A percentile compares a stretch with the other conserved stretches of the same genome.
phyloP scores from a whole-genome alignment of 2,888 invertebrate species.

The Anoplius nigerrimus region DNA sequence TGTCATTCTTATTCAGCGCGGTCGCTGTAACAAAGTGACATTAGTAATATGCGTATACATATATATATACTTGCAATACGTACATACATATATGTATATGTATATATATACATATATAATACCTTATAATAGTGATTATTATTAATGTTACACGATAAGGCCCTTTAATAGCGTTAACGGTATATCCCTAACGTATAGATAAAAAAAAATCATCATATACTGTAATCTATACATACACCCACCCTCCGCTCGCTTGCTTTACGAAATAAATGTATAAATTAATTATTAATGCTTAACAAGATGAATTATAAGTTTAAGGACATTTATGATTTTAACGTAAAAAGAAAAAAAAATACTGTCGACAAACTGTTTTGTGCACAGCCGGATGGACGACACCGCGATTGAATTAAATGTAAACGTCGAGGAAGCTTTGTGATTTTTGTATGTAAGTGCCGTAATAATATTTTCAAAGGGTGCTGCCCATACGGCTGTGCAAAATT shows the following conservation, averaged over 20 bases:
- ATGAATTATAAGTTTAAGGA: constrained; percentile 51
- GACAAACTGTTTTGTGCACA: constrained; percentile 39
- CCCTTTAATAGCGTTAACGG: constrained; percentile 64
- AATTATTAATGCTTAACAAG: constrained; percentile 48
- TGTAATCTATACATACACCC: constrained; percentile 66
- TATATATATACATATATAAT: constrained; percentile 39
- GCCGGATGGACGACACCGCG: constrained; percentile 48
- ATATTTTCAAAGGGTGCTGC: constrained; percentile 38
- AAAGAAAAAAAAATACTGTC: constrained; percentile 12
- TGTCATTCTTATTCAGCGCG: constrained; percentile 42
- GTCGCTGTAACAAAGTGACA: constrained; percentile 51
- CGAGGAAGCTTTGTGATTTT: constrained; percentile 49
- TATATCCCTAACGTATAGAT: constrained; percentile 61
- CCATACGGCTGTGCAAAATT: constrained; percentile 47
- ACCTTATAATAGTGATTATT: constrained; percentile 57
- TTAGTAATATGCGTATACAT: constrained; percentile 32
- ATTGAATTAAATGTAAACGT: constrained; percentile 17
- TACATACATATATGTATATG: neutral
- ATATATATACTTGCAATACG: no score
- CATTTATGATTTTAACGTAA: constrained; percentile 54
- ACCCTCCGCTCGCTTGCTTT: constrained; percentile 71
- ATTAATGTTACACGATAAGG: constrained; percentile 66
- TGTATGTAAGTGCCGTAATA: constrained; percentile 44
- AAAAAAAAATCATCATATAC: constrained; percentile 58
- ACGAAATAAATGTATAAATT: constrained; percentile 71